A percentile compares a stretch with the other conserved stretches of the same genome.
Conservation (phyloP, 2,113 vertebrate species). For the Ciconia boyciana region DNA sequence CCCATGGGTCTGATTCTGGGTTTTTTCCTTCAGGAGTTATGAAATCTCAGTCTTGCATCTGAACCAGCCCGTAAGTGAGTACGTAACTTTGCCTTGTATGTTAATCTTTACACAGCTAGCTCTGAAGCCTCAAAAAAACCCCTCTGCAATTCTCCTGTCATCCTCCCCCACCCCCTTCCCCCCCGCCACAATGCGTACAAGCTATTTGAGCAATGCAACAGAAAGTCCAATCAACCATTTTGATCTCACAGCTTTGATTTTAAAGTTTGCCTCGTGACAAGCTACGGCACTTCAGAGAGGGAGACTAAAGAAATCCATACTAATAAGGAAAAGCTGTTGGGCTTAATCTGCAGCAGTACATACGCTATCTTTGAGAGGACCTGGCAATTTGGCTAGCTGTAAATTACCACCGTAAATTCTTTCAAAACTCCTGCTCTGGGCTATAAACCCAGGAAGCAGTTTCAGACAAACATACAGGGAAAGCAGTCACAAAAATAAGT, state of each 20-base stretch:
- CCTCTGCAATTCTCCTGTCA: background rate
- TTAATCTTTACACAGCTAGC: background rate
- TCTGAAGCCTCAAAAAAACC: background rate
- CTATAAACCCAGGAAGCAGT: background rate
- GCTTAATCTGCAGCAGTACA: background rate
- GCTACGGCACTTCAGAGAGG: background rate
- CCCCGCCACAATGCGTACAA: background rate
- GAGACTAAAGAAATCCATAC: background rate
- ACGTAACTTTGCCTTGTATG: background rate
- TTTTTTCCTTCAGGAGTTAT: background rate
- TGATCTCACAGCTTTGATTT: background rate
- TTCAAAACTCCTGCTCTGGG: background rate
- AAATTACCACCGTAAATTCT: background rate
- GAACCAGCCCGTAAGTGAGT: background rate
- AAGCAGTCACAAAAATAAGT: background rate
- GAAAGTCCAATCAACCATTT: background rate
- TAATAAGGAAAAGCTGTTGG: background rate
- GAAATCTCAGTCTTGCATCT: background rate
- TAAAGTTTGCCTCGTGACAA: background rate
- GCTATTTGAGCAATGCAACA: background rate
- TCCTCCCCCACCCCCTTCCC: background rate
- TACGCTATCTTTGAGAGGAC: background rate
- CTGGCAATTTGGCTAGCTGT: background rate
- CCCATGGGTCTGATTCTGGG: background rate
- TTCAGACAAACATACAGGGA: background rate